Evolutionary conservation across 2,797 vertebrate genomes (phyloP).

Genomic region (Acipenser oxyrinchus): DNA sequence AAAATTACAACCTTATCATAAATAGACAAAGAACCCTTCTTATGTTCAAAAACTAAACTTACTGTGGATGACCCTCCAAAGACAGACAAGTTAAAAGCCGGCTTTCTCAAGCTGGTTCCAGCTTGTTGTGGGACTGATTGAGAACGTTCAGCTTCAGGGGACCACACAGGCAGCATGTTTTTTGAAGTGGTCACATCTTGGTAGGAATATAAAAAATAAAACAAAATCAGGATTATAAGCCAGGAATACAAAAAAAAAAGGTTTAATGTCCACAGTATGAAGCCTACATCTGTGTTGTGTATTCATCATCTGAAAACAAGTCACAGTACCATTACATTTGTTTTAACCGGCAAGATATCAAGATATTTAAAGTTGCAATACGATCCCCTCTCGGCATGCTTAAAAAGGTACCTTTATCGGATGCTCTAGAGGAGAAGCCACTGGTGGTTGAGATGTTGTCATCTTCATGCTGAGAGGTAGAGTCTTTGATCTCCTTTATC

Average conservation of each 20-base stretch:
- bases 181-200: slow-evolving; percentile 85
- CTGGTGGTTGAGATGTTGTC: slow-evolving; percentile 99
- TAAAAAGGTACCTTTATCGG: slow-evolving; percentile 81
- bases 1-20: no score
- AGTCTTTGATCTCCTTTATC: slow-evolving; percentile 97
- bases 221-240: no score
- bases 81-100: slow-evolving; percentile 89
- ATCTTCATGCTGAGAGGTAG: slow-evolving; percentile 93
- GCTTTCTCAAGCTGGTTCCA: slow-evolving; percentile 78
- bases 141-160: slow-evolving; percentile 78
- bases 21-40: no score
- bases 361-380: no score
- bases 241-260: no score
- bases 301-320: no score
- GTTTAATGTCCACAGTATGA: no score
- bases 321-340: no score
- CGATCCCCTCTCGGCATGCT: no score
- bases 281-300: no score
- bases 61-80: slow-evolving; percentile 72
- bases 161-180: slow-evolving; percentile 81
- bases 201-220: slow-evolving; percentile 24
- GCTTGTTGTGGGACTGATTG: slow-evolving; percentile 69
- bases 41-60: slow-evolving; percentile 16
- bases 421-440: slow-evolving; percentile 94
- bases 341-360: no score